Evolutionary conservation across 2,888 invertebrate genomes (phyloP).

Genomic region (Drosophila colorata): DNA sequence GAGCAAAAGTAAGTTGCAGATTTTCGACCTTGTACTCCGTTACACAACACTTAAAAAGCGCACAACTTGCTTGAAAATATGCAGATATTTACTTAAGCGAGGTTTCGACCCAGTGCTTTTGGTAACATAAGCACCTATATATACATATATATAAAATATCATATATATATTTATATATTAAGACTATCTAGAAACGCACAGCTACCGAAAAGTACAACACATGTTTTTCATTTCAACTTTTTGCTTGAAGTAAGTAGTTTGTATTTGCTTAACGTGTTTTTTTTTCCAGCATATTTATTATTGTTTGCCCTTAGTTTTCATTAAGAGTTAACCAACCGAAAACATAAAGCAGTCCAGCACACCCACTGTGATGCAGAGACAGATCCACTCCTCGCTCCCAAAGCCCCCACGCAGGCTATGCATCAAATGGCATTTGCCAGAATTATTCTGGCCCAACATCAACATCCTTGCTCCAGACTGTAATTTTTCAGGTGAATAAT

Average conservation of each 20-base stretch:
- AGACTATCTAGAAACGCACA: neutral
- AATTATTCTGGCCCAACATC: neutral
- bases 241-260: neutral
- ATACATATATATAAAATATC: too few relatives aligned
- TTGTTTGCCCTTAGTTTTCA: conserved; percentile 16
- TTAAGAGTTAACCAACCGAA: conserved; percentile 42
- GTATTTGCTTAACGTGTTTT: neutral
- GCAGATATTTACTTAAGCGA: too few relatives aligned
- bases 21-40: too few relatives aligned
- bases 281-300: neutral
- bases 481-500: neutral
- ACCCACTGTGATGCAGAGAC: neutral
- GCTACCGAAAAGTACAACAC: neutral
- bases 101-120: too few relatives aligned
- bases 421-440: conserved; percentile 19
- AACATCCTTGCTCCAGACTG: neutral
- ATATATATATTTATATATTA: too few relatives aligned
- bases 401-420: too few relatives aligned
- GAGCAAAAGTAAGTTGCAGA: too few relatives aligned
- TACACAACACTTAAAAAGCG: too few relatives aligned
- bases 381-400: neutral
- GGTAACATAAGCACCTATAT: too few relatives aligned
- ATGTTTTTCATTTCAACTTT: neutral
- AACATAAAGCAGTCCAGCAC: conserved; percentile 9
- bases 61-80: too few relatives aligned